These are phyloP conservation scores for Zootoca vivipara DNA, from an alignment of 2,113 vertebrate species.

Conservation along the genomic window DNA sequence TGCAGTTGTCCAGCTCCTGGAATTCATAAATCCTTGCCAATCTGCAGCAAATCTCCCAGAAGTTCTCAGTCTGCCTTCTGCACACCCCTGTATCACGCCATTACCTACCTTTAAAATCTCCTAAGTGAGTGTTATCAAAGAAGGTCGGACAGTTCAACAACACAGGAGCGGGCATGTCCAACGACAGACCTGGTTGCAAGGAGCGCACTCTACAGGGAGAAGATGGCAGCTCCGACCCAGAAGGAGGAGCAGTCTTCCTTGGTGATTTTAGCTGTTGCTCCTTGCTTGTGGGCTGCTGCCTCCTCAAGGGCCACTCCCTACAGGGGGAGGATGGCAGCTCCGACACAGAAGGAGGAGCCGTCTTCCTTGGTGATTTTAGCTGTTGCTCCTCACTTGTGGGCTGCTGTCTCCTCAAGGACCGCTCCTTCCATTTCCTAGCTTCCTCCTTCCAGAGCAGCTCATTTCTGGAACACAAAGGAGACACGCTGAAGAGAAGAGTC, in stretches of 20 bases:
- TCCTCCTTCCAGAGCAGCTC: constrained; percentile 62
- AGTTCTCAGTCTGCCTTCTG: too few species aligned
- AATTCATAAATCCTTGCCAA: too few species aligned
- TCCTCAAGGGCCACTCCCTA: constrained; percentile 43
- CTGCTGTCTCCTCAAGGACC: constrained; percentile 41
- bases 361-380: constrained; percentile 58
- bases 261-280: constrained; percentile 55
- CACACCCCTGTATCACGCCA: neutral
- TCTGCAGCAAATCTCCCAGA: too few species aligned
- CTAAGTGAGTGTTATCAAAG: constrained; percentile 65
- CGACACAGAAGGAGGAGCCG: neutral
- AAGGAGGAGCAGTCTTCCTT: constrained; percentile 10
- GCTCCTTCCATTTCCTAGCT: constrained; percentile 63
- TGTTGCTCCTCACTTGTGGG: neutral
- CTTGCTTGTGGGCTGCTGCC: neutral
- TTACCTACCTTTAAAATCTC: constrained; percentile 36
- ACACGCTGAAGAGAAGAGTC: neutral
- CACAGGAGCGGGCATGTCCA: neutral
- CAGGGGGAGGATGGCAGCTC: constrained; percentile 35
- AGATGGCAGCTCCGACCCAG: constrained; percentile 26
- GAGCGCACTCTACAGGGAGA: constrained; percentile 33
- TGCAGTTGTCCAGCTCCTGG: too few species aligned
- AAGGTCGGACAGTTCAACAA: constrained; percentile 50
- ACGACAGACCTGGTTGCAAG: neutral
- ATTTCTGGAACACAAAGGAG: constrained; percentile 43